Evolutionary conservation across 1,140 invertebrate genomes (phyloP), one percentile per base, ranked within the genome.

Genomic region (Magallana ariakensis): DNA sequence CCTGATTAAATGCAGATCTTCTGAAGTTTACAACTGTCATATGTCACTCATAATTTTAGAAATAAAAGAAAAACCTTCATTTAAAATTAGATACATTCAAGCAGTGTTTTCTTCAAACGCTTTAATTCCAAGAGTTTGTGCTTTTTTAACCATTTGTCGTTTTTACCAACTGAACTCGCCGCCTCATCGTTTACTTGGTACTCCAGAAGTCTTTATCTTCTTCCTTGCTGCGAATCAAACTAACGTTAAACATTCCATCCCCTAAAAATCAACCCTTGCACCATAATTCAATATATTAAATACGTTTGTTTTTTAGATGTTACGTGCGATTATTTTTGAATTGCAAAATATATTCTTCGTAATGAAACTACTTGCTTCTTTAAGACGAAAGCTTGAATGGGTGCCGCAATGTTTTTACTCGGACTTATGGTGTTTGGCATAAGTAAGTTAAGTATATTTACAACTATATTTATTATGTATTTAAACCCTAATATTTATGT

Each of bases 11-110:
- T 75, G 19, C 22, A 22, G 22, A 75, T 26, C 66, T 75, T 62
- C 19, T 75, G 66, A 75, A 75, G 22, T 75, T 75, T 75, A 75
- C 22, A 75, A 75, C 66, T 75, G 66, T 75, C 66, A 75, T 26
- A 19, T 75, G 66, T 75, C 66, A 75, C 66, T 75, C 66, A 75
- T 22, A 26, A 26, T 13, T 26, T 13, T 7, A 26, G 22, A 26
- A 26, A 75, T 33, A 26, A 75, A 75, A 22, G 66, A 13, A 75
- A 26, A 75, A 26, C 22, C 33, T 75, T 26, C 4, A 75, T 75
- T 75, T 75, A 75, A 75, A 22, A 26, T 22, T 8, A 75, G 66
- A 75, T 26, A 75, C 19, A 26, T 75, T 75, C 9, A 70, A 75
- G 22, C 33, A 26, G 19, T 22, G 33, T 75, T 26, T 75, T 33